Base-by-base conservation (phyloP, 37 sponge, comb jelly and placozoan species). In the Tethya wilhelma region DNA sequence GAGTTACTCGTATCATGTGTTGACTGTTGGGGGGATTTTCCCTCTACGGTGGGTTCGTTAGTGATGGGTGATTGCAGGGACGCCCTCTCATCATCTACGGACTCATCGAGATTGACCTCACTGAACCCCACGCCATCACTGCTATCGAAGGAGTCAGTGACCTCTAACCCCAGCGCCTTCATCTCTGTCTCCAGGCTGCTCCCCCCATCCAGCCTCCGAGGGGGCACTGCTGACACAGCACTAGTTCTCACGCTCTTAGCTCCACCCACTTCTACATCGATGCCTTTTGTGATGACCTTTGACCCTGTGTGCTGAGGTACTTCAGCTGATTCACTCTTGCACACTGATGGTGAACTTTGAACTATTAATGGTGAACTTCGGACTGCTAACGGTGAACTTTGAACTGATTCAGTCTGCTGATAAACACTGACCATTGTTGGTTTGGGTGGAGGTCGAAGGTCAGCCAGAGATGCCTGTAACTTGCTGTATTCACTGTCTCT, bases 101-200 rank as follows among this genome's bases (percentile, higher is more conserved):
- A 22, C n/a, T 28, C 64, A 22, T 63, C 64, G 37, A 62, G 0
- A 29, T 60, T 63, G 2, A 63, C 28, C 5, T 71, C 64, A 28
- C 64, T 81, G 37, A 81, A 62, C 1, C 71, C 71, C 45, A 69
- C 77, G n/a, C 67, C 63, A 19, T 68, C 71, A 8, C 69, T 69
- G 45, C 85, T 77, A 34, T 86, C 86, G 26, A 62, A 78, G 40
- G 79, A 37, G 41, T 86, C 79, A 36, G 63, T 34, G 32, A 86
- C 42, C 2, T 72, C 73, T n/a, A 64, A 4, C 22, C 86, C 86
- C 1, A 57, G 79, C 4, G 45, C 74, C 9, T 49, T 55, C 79
- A 86, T 71, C 46, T 86, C 86, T 64, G 34, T 44, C 29, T 86
- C 79, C 38, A 86, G 74, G 31, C 69, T 65, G 4, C 19, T 9